These are phyloP conservation scores for Beris morrisii DNA, from an alignment of 2,888 invertebrate species.

Conservation along the genomic window DNA sequence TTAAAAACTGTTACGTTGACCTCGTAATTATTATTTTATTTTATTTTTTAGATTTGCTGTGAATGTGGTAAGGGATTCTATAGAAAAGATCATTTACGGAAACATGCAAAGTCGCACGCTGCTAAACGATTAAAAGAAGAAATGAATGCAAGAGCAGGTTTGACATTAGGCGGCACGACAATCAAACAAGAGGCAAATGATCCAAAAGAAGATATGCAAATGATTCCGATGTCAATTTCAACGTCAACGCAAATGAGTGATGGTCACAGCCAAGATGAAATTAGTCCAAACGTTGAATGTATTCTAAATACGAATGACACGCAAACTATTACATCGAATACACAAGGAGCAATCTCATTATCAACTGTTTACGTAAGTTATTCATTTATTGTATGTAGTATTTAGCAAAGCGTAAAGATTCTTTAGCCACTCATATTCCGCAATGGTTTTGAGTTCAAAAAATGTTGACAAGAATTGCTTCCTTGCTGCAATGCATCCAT, in stretches of 20 bases:
- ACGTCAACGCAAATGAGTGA: constrained; percentile 34
- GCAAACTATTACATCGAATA: constrained; percentile 29
- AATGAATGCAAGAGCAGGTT: constrained; percentile 35
- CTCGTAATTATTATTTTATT: background rate
- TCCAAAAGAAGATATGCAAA: constrained; percentile 14
- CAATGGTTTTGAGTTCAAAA: no score
- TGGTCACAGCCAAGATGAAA: constrained; percentile 26
- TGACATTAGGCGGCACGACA: background rate
- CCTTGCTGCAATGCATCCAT: no score
- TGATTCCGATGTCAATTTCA: constrained; percentile 25
- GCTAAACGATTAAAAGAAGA: constrained; percentile 76
- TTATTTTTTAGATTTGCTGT: constrained; percentile 44
- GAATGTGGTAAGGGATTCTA: constrained; percentile 64
- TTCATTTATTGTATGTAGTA: no score
- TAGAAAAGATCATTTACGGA: constrained; percentile 77
- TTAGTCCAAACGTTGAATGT: constrained; percentile 15
- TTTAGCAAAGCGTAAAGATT: no score
- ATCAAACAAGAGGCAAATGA: constrained; percentile 15
- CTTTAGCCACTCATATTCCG: no score
- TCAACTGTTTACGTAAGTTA: constrained; percentile 40
- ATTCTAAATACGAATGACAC: constrained; percentile 15
- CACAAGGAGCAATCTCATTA: constrained; percentile 39
- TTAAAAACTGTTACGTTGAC: background rate
- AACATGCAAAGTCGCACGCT: constrained; percentile 77
- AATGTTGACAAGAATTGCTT: no score